Evolutionary conservation across 2,113 vertebrate species (phyloP).

Genomic region (Guaruba guarouba): DNA sequence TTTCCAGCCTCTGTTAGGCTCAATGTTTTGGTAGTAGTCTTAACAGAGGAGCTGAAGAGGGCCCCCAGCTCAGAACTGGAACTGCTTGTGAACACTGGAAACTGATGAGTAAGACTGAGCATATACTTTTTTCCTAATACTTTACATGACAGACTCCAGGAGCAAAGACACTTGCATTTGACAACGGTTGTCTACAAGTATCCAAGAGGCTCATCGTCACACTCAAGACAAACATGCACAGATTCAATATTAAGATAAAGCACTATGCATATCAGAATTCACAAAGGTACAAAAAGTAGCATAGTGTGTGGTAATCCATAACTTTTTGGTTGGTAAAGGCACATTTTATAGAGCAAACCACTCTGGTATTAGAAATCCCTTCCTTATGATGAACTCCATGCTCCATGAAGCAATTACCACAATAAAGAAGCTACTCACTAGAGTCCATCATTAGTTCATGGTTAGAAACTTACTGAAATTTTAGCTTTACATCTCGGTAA

Average conservation of each 20-base stretch:
- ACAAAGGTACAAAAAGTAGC: neutral
- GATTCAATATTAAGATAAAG: neutral
- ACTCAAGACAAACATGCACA: neutral
- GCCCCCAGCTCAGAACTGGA: neutral
- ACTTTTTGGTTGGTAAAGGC: neutral
- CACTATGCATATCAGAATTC: neutral
- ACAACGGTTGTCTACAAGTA: neutral
- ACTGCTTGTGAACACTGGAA: neutral
- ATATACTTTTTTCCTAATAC: neutral
- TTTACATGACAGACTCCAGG: neutral
- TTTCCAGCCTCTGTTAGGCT: neutral
- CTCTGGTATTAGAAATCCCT: neutral
- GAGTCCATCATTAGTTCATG: neutral
- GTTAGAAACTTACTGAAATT: neutral
- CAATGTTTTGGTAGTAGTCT: neutral
- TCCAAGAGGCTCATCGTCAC: neutral
- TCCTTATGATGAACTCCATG: neutral
- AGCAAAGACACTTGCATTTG: neutral
- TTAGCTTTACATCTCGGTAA: neutral
- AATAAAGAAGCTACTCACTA: neutral
- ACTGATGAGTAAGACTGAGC: neutral
- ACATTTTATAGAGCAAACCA: neutral
- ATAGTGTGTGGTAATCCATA: neutral
- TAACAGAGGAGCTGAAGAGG: neutral
- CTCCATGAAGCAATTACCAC: neutral